Percentiles rank a stretch among this genome's conserved stretches.
phyloP scores from a whole-genome alignment of 1,140 invertebrate genomes.

The Drosophila nannoptera region DNA sequence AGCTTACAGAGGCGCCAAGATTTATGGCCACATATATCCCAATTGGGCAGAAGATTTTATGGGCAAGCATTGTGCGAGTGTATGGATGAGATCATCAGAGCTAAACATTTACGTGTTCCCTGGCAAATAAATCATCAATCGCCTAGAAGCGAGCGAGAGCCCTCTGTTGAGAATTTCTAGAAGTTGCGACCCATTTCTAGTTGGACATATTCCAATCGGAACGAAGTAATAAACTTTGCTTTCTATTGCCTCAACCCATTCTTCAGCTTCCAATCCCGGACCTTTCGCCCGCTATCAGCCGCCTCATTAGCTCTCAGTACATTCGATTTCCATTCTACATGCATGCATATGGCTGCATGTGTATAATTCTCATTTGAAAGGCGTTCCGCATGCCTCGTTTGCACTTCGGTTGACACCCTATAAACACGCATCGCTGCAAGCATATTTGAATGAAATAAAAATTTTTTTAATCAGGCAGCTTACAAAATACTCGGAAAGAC shows the following conservation, averaged over 20 bases:
- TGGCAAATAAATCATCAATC: not conserved
- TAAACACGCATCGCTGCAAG: slow-evolving; percentile 14
- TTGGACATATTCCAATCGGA: too few species aligned
- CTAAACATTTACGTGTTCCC: not conserved
- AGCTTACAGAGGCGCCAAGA: slow-evolving; percentile 8
- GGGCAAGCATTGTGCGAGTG: not conserved
- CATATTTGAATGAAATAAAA: slow-evolving; percentile 8
- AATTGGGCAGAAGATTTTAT: slow-evolving; percentile 7
- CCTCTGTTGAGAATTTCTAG: too few species aligned
- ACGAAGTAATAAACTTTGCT: too few species aligned
- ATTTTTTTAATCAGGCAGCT: slow-evolving; percentile 30
- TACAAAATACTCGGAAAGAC: slow-evolving; percentile 50
- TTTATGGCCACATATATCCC: slow-evolving; percentile 17
- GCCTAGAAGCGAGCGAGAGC: too few species aligned
- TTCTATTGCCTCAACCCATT: too few species aligned
- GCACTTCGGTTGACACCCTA: slow-evolving; percentile 16
- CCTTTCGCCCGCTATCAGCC: too few species aligned
- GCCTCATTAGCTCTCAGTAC: not conserved
- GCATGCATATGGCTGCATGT: not conserved
- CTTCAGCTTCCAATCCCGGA: too few species aligned
- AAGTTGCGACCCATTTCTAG: too few species aligned
- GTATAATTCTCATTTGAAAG: slow-evolving; percentile 15
- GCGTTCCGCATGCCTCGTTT: slow-evolving; percentile 45
- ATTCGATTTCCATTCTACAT: not conserved
- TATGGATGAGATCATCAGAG: not conserved